Evolutionary conservation across 2,113 vertebrate species (phyloP).

Genomic region (Hiodon tergisus): DNA sequence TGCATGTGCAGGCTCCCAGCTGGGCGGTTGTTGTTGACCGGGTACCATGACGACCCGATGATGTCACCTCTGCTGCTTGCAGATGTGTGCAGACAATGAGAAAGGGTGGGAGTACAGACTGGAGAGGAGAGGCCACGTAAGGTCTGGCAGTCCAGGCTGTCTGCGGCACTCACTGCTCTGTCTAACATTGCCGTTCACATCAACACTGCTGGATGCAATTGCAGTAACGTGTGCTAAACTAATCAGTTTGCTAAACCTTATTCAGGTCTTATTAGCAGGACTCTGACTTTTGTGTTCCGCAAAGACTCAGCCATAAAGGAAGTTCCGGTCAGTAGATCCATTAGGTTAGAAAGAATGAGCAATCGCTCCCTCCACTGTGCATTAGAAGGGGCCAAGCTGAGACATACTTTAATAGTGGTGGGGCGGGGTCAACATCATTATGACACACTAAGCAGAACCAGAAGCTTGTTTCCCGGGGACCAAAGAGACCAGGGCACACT

Average conservation of each 20-base stretch:
- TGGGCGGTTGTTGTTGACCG: background rate
- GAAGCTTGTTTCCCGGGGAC: background rate
- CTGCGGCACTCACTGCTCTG: background rate
- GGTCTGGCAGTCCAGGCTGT: background rate
- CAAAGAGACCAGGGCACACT: background rate
- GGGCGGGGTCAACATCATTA: background rate
- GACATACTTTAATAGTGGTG: background rate
- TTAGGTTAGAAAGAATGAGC: too few species aligned
- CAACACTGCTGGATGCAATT: background rate
- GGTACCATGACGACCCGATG: slow-evolving; percentile 4
- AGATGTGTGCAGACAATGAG: background rate
- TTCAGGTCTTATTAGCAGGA: too few species aligned
- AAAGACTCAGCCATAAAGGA: too few species aligned
- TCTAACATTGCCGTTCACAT: background rate
- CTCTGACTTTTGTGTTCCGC: too few species aligned
- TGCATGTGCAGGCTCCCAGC: background rate
- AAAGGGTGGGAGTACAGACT: background rate
- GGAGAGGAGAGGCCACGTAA: slow-evolving; percentile 4
- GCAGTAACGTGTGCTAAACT: too few species aligned
- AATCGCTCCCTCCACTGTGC: too few species aligned
- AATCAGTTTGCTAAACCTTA: too few species aligned
- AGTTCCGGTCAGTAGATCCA: too few species aligned
- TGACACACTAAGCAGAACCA: background rate
- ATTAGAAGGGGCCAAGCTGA: background rate
- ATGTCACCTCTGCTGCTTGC: slow-evolving; percentile 1